Base-by-base conservation (phyloP, 1,140 invertebrate genomes). In the Calosoma granatense region DNA sequence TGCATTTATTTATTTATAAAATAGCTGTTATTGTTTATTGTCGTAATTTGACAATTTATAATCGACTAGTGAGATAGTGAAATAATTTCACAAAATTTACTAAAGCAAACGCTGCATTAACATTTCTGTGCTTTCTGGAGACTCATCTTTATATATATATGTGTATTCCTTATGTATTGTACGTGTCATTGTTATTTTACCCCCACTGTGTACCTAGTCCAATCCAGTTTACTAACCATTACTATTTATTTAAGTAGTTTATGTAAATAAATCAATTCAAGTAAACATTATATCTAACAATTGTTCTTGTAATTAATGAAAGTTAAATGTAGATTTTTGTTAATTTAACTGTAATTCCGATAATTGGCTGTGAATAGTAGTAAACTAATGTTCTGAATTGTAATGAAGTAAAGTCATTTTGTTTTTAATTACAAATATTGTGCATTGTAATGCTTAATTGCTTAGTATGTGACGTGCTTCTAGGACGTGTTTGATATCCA, bases 401-500 rank as follows among this genome's bases (percentile, higher is more conserved):
- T 17, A n/a, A 12, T 11, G 41, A 47, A 47, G 15, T 11, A 47
- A 47, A 47, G 54, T 55, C 51, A 53, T 36, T 55, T 30, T 2
- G 11, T 47, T 51, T 55, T 30, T 55, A 17, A 9, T 6, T 36
- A 6, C 20, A 55, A 26, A 51, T 55, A 23, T 66, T 62, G 63
- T 68, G 70, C 71, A 72, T 71, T 47, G 6, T 11, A 47, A 11
- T 6, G 56, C 56, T 60, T 58, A 54, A 53, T 60, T 57, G 57
- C 63, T 64, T 64, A 64, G 61, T 56, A 58, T 62, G 52, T 61
- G 41, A 47, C 57, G 60, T 70, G 68, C 66, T 69, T 72, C 70
- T 79, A 83, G 81, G 80, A 79, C 66, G 73, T 82, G 70, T 81
- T 78, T 79, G 72, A 78, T 68, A 81, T 79, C 72, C 75, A 77